Base-by-base conservation (phyloP, 2,888 invertebrate genomes). In the Protophormia terraenovae region DNA sequence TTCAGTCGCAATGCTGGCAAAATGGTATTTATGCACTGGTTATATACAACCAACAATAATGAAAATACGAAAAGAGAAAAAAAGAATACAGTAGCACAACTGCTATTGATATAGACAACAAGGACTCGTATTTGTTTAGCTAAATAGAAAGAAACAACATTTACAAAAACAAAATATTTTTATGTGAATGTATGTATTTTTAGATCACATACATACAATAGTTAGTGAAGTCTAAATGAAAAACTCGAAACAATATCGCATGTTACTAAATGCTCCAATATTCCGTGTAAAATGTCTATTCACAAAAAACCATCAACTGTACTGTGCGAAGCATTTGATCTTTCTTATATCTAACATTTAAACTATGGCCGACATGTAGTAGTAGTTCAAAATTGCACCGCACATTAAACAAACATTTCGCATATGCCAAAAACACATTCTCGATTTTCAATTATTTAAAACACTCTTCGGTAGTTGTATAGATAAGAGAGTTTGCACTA, bases 1-100 rank as follows among this genome's bases (percentile, higher is more conserved):
- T 83, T 76, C 84, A 83, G 83, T 81, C 80, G 84, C 84, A 87
- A 69, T 83, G 84, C 79, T 80, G 86, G 87, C 72, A 87, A 84
- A 85, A 83, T 80, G 73, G 62, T 87, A 85, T 85, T 87, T 85
- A 86, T 87, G 66, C 80, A 76, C 83, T 87, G 71, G 64, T 66
- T 76, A 71, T 64, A 84, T 75, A 60, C 53, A 80, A 72, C 27
- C 55, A 60, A 62, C 62, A 78, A 35, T 32, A 77, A 35, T 12
- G 47, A 66, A 55, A 32, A 24, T n/a, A n/a, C 1, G 7, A 27
- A 41, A 1, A 50, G n/a, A 64, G 47, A 38, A 77, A 64, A 47
- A 78, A 41, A 55, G n/a, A 16, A 47, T 35, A 38, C 29, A 72
- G 22, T 27, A 58, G 1, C 16, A 38, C 41, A 10, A 60, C 47